Evolutionary conservation across 2,113 vertebrate genomes (phyloP).

Genomic region (Petaurus breviceps): DNA sequence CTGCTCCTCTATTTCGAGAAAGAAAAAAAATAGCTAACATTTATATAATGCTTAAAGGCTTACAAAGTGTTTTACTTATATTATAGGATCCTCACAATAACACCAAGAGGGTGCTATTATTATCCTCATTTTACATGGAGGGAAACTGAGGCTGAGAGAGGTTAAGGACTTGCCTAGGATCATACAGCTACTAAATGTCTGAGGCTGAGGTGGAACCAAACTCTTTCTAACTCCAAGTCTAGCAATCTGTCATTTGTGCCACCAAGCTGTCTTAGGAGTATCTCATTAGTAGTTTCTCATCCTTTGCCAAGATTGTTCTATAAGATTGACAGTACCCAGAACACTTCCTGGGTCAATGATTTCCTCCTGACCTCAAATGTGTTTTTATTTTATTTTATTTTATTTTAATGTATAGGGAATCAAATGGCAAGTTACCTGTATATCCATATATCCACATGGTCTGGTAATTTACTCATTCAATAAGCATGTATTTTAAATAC

Average conservation of each 20-base stretch:
- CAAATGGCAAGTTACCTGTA: background rate
- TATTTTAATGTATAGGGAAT: background rate
- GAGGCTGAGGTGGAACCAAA: background rate
- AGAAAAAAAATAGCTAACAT: background rate
- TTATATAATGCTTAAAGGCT: background rate
- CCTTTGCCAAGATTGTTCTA: background rate
- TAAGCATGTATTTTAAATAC: background rate
- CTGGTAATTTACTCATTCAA: background rate
- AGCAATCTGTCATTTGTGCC: background rate
- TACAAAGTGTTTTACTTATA: background rate
- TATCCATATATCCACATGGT: accelerated
- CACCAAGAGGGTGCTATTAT: background rate
- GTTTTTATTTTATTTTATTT: background rate
- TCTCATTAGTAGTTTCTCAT: too few species aligned
- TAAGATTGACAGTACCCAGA: accelerated
- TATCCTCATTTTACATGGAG: background rate
- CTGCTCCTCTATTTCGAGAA: slow-evolving; percentile 31
- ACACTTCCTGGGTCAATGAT: background rate
- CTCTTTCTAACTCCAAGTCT: background rate
- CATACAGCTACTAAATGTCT: background rate
- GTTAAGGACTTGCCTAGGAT: background rate
- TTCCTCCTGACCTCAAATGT: background rate
- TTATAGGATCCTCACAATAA: background rate
- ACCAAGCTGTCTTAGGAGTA: background rate
- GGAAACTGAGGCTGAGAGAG: background rate